phyloP scores from a whole-genome alignment of 2,113 vertebrate species.

The Aplodontia rufa region DNA sequence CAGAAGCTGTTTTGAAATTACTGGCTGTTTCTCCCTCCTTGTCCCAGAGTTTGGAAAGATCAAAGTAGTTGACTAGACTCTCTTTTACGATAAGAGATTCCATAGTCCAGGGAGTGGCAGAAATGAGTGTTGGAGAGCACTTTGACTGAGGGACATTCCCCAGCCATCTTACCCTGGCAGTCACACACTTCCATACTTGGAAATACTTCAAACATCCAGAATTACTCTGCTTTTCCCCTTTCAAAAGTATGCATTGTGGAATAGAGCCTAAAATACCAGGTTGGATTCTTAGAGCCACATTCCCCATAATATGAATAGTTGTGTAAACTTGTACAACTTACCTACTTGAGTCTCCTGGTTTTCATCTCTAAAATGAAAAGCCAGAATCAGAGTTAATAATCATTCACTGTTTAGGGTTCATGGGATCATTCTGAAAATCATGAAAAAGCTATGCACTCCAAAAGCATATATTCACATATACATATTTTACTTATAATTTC shows the following conservation, averaged over 20 bases:
- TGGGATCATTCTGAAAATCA: neutral
- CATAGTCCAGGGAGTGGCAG: neutral
- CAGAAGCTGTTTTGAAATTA: conserved; percentile 6
- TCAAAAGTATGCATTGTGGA: too few relatives aligned
- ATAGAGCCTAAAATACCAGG: neutral
- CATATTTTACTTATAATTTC: neutral
- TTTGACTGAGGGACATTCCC: neutral
- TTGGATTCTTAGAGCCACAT: neutral
- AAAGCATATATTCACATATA: neutral
- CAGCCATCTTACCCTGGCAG: neutral
- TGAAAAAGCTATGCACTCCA: neutral
- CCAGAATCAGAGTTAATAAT: neutral
- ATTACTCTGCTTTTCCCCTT: neutral
- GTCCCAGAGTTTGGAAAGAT: neutral
- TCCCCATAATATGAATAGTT: neutral
- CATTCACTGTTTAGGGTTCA: neutral
- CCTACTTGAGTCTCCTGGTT: neutral
- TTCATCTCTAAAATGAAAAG: conserved; percentile 25
- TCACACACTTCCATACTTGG: neutral
- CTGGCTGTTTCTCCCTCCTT: neutral
- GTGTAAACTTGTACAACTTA: neutral
- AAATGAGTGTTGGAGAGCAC: neutral
- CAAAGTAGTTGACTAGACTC: neutral
- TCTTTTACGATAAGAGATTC: neutral
- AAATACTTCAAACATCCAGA: neutral